Evolutionary conservation across 2,797 vertebrate species (phyloP).

Genomic region (Sarcophilus harrisii): DNA sequence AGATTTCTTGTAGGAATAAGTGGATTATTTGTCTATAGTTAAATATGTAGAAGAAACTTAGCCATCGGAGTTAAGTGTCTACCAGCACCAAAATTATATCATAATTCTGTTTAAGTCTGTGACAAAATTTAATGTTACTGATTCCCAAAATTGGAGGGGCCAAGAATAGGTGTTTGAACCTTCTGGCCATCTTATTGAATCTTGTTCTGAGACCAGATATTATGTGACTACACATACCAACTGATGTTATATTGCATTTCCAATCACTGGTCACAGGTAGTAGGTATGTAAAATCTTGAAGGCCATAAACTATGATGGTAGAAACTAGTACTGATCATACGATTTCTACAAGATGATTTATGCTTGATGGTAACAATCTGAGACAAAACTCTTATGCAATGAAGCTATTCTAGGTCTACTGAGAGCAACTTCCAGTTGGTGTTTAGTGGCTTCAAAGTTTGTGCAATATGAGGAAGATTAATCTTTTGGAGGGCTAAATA

Average conservation of each 20-base stretch:
- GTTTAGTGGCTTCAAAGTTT: neutral
- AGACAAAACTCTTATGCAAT: neutral
- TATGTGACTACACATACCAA: neutral
- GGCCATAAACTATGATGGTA: neutral
- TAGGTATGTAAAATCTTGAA: neutral
- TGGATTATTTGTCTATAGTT: neutral
- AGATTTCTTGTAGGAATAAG: neutral
- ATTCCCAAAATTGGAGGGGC: neutral
- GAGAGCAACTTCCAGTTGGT: neutral
- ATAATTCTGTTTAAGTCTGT: neutral
- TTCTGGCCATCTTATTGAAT: neutral
- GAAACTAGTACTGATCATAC: neutral
- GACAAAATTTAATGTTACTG: neutral
- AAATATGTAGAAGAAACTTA: neutral
- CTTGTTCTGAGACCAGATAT: neutral
- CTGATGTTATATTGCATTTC: neutral
- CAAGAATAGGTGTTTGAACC: neutral
- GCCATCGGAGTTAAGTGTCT: neutral
- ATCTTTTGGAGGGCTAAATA: neutral
- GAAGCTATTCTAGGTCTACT: neutral
- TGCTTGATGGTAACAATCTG: neutral
- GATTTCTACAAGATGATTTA: neutral
- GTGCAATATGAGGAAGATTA: neutral
- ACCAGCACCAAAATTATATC: neutral
- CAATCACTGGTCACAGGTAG: neutral